phyloP scores from a whole-genome alignment of 1,140 invertebrate species.

The Zaprionus kolodkinae region DNA sequence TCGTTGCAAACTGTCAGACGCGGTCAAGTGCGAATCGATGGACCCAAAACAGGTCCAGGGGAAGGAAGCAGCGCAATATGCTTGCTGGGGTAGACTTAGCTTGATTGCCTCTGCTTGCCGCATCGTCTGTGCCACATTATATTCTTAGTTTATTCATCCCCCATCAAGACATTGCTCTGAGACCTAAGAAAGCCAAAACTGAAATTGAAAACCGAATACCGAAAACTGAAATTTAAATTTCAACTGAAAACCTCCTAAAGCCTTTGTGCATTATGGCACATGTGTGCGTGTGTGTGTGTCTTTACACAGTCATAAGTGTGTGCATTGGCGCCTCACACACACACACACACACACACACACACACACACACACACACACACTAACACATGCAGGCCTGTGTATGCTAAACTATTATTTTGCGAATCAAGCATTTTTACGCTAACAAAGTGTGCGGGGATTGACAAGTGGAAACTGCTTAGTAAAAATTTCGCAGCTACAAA shows the following conservation, averaged over 20 bases:
- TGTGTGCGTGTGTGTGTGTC: background rate
- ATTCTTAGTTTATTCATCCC: background rate
- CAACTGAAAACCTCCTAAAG: slow-evolving; percentile 13
- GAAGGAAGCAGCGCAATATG: background rate
- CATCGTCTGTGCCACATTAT: background rate
- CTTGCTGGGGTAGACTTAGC: slow-evolving; percentile 3
- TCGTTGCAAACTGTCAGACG: slow-evolving; percentile 39
- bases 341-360: slow-evolving; percentile 5
- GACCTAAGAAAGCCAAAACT: background rate
- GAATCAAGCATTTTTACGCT: slow-evolving; percentile 55
- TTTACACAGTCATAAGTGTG: slow-evolving; percentile 14
- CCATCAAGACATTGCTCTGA: slow-evolving; percentile 15
- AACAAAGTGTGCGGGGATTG: slow-evolving; percentile 28
- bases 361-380: slow-evolving; percentile 11
- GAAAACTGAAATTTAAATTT: background rate
- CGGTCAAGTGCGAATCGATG: slow-evolving; percentile 42
- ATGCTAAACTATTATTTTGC: slow-evolving; percentile 55
- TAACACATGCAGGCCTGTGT: background rate
- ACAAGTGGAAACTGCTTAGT: slow-evolving; percentile 31
- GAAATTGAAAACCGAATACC: background rate
- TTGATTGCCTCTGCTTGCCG: slow-evolving; percentile 27
- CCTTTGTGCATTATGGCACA: slow-evolving; percentile 19
- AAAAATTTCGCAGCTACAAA: background rate
- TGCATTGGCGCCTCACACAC: slow-evolving; percentile 19
- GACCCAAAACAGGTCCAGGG: background rate